Evolutionary conservation across 2,113 vertebrate species (phyloP).

Genomic region (Anolis carolinensis): DNA sequence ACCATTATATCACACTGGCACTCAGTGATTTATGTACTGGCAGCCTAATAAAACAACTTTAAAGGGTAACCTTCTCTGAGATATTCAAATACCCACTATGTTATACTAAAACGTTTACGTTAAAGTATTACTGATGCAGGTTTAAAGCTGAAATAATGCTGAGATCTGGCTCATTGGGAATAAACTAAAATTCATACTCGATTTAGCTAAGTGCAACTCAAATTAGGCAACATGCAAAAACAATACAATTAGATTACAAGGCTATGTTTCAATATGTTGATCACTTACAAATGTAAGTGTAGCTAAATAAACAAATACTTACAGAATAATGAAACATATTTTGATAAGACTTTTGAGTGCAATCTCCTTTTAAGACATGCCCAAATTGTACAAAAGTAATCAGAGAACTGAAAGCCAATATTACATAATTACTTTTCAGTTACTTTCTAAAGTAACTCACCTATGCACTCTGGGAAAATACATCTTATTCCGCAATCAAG

Average conservation of each 20-base stretch:
- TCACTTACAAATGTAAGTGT: not conserved
- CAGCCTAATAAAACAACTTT: not conserved
- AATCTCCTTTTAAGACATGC: not conserved
- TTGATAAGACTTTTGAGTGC: not conserved
- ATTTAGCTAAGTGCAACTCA: not conserved
- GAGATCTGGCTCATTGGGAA: not conserved
- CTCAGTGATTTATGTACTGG: not conserved
- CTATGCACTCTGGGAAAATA: conserved; percentile 44
- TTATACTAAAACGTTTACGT: conserved; percentile 7
- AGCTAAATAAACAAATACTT: not conserved
- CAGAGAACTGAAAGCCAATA: conserved; percentile 25
- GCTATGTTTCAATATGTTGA: not conserved
- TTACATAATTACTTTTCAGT: conserved; percentile 19
- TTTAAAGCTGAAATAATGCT: not conserved
- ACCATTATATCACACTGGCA: too few relatives aligned
- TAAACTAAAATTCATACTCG: not conserved
- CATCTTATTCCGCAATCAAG: conserved; percentile 38
- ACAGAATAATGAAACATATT: not conserved
- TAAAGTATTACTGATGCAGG: not conserved
- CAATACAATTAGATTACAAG: not conserved
- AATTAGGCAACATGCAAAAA: not conserved
- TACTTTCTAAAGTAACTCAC: conserved; percentile 53
- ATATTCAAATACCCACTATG: not conserved
- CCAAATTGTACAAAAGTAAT: not conserved
- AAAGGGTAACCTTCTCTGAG: not conserved